Evolutionary conservation across 2,888 invertebrate species (phyloP).

Genomic region (Schizotus pectinicornis): DNA sequence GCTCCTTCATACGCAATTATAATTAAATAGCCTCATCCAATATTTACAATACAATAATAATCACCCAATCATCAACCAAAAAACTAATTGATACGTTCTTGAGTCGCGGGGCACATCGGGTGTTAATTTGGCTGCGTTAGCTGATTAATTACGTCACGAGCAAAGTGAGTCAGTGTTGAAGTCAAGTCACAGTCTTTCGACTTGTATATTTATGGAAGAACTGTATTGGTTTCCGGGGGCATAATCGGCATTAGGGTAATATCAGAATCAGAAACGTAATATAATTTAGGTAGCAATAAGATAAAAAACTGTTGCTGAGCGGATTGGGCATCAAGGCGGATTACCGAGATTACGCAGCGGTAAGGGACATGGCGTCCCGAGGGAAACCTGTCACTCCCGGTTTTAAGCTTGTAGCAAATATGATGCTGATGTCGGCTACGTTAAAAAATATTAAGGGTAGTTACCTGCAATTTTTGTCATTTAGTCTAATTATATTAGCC

Average conservation of each 20-base stretch:
- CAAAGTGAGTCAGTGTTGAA: too few relatives aligned
- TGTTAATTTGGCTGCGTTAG: too few relatives aligned
- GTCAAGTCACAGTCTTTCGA: too few relatives aligned
- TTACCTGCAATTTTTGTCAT: slow-evolving; percentile 27
- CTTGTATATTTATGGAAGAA: too few relatives aligned
- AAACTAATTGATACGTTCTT: too few relatives aligned
- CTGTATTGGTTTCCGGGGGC: too few relatives aligned
- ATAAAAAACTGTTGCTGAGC: slow-evolving; percentile 49
- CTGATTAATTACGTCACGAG: too few relatives aligned
- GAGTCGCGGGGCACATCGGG: too few relatives aligned
- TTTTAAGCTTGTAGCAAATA: slow-evolving; percentile 25
- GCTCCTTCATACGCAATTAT: too few relatives aligned
- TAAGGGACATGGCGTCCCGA: slow-evolving; percentile 42
- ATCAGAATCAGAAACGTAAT: slow-evolving; percentile 44
- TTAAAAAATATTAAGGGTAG: slow-evolving; percentile 15
- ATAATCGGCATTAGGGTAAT: slow-evolving; percentile 24
- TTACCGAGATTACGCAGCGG: slow-evolving; percentile 44
- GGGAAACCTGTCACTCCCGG: slow-evolving; percentile 43
- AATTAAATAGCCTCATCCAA: too few relatives aligned
- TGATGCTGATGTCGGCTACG: slow-evolving; percentile 18
- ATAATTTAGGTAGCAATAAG: slow-evolving; percentile 49
- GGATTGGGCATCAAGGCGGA: slow-evolving; percentile 40
- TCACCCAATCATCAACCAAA: too few relatives aligned
- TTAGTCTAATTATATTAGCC: slow-evolving; percentile 20
- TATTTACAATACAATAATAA: too few relatives aligned